Percentiles rank a stretch among this genome's conserved stretches.
Evolutionary conservation across 2,113 vertebrate species (phyloP).

Genomic region (Alligator sinensis): DNA sequence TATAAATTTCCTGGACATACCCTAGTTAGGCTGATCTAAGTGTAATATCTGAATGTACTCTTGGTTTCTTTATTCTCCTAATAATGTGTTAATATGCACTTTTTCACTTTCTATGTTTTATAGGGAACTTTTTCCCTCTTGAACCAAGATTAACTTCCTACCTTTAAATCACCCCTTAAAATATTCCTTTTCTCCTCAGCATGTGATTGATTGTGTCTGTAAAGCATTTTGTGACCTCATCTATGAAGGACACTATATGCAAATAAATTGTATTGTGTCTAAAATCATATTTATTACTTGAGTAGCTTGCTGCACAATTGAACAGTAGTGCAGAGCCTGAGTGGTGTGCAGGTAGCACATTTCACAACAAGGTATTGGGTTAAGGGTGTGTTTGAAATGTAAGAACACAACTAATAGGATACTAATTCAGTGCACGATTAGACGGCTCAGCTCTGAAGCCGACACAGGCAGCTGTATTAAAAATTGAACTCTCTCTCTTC

Average conservation of each 20-base stretch:
- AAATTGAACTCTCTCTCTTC: background rate
- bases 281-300: background rate
- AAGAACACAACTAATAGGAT: background rate
- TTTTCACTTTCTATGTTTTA: background rate
- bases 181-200: background rate
- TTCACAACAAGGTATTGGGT: background rate
- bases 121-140: background rate
- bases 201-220: background rate
- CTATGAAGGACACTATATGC: background rate
- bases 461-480: background rate
- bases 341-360: background rate
- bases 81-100: background rate
- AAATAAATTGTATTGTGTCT: background rate
- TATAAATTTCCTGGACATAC: too few relatives aligned
- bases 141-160: background rate
- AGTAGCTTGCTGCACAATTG: background rate
- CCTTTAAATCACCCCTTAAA: conserved; percentile 12
- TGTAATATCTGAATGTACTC: background rate
- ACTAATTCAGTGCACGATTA: conserved; percentile 10
- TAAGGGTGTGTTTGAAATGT: conserved; percentile 5
- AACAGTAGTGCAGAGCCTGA: background rate
- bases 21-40: too few relatives aligned
- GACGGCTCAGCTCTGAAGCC: background rate
- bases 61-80: background rate
- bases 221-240: background rate